A percentile compares a stretch with the other conserved stretches of the same genome.
These are phyloP conservation scores for Mactra quadrangularis DNA, from an alignment of 1,140 invertebrate species.

Conservation along the genomic window DNA sequence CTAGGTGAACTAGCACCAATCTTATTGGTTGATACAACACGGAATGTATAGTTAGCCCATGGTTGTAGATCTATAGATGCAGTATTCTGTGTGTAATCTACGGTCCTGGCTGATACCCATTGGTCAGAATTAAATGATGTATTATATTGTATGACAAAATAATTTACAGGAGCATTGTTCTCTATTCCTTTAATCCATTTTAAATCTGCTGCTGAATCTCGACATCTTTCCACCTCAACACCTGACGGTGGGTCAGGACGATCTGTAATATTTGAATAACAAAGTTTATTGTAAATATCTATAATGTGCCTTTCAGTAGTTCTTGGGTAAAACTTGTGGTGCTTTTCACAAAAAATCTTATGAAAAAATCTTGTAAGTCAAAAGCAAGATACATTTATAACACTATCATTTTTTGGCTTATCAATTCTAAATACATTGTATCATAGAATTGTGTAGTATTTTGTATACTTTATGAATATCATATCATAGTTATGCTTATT, in stretches of 20 bases:
- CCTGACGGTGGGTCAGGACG: constrained; percentile 95
- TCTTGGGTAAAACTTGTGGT: no score
- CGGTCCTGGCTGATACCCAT: constrained; percentile 86
- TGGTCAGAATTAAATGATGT: constrained; percentile 97
- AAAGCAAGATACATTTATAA: no score
- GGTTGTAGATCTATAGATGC: constrained; percentile 84
- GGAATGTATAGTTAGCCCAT: constrained; percentile 98
- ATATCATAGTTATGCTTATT: no score
- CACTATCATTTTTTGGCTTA: no score
- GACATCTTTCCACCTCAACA: constrained; percentile 77
- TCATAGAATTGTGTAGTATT: no score
- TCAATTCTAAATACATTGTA: no score
- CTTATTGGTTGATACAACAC: constrained; percentile 96
- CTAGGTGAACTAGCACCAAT: constrained; percentile 88
- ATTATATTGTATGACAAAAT: constrained; percentile 96
- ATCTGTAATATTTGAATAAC: constrained; percentile 88
- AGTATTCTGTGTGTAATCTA: constrained; percentile 65
- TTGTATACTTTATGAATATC: no score
- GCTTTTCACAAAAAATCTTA: no score
- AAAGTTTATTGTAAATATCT: no score
- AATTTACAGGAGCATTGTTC: constrained; percentile 96
- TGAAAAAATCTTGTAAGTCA: no score
- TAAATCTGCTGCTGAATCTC: constrained; percentile 89
- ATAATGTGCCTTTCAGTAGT: no score
- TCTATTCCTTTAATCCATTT: constrained; percentile 91